Evolutionary conservation across 2,888 invertebrate species (phyloP).

Genomic region (Dicranocentrus wangi): DNA sequence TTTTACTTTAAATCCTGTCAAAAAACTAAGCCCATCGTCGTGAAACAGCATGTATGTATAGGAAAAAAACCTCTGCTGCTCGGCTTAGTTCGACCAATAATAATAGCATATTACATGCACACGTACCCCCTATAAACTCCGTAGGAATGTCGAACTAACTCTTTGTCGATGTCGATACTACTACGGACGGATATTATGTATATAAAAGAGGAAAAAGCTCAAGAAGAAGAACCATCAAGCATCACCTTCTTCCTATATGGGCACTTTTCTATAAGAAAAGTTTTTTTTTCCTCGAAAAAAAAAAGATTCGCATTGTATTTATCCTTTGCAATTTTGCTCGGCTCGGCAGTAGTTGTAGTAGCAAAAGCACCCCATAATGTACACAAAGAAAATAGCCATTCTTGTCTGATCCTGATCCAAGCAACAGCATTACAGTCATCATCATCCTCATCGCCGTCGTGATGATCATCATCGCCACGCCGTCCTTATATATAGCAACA

Average conservation of each 20-base stretch:
- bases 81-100: slow-evolving; percentile 8
- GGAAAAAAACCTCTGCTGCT: neutral
- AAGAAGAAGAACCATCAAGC: too few relatives aligned
- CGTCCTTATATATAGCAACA: neutral
- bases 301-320: slow-evolving; percentile 55
- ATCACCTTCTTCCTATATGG: too few relatives aligned
- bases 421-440: slow-evolving; percentile 25
- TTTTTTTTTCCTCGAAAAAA: neutral
- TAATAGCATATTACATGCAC: neutral
- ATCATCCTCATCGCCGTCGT: neutral
- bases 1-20: slow-evolving; percentile 17
- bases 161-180: neutral
- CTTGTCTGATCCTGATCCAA: neutral
- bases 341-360: slow-evolving; percentile 14
- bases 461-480: neutral
- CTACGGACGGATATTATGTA: too few relatives aligned
- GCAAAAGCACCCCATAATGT: slow-evolving; percentile 3
- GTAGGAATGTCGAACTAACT: neutral
- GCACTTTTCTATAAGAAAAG: slow-evolving; percentile 44
- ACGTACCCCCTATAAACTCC: neutral
- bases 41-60: neutral
- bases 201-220: too few relatives aligned
- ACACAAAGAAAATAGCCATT: neutral
- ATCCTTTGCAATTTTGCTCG: too few relatives aligned
- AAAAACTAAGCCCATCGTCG: neutral